A percentile compares a stretch with the other conserved stretches of the same genome.
Conservation (phyloP, 2,797 vertebrate species). For the Onychomys leucogaster region DNA sequence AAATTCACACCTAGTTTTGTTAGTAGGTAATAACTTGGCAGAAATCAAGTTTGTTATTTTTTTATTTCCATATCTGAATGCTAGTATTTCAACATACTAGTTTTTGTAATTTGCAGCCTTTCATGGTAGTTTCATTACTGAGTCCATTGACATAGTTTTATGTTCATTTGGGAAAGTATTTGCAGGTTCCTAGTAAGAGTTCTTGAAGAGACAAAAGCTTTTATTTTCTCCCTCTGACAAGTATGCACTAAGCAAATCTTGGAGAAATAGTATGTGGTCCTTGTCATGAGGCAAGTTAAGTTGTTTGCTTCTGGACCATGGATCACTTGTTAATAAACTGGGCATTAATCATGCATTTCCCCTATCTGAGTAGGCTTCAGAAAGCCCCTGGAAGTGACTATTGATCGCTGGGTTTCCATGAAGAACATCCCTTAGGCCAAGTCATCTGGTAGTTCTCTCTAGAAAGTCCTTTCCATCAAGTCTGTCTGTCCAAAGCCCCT, state of each 20-base stretch:
- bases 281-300: background rate
- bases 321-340: background rate
- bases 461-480: background rate
- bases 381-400: background rate
- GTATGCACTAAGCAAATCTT: background rate
- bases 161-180: background rate
- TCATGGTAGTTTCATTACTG: background rate
- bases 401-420: background rate
- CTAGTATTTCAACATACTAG: background rate
- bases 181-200: background rate
- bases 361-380: background rate
- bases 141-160: background rate
- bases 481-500: background rate
- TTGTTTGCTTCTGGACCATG: background rate
- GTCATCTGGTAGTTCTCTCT: background rate
- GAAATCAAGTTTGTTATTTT: background rate
- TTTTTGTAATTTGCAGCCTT: background rate
- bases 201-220: background rate
- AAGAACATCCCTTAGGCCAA: background rate
- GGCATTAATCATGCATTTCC: background rate
- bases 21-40: conserved; percentile 13
- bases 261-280: background rate
- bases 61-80: background rate
- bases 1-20: background rate
- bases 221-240: background rate